phyloP scores from a whole-genome alignment of 2,888 invertebrate genomes.

The Meloe dianella region DNA sequence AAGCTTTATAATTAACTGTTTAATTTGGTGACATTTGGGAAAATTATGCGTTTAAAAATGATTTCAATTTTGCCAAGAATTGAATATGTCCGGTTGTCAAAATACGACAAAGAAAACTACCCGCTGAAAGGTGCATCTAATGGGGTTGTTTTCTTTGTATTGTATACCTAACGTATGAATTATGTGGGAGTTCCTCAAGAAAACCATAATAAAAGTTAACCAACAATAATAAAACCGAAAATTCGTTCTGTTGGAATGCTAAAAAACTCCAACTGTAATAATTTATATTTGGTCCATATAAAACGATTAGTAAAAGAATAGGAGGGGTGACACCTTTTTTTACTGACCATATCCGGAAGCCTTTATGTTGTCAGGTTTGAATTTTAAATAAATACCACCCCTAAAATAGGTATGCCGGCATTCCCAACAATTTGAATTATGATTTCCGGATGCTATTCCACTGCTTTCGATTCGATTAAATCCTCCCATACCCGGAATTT shows the following conservation, averaged over 20 bases:
- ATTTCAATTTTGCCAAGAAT: slow-evolving; percentile 6
- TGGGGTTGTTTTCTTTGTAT: slow-evolving; percentile 1
- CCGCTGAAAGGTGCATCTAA: slow-evolving; percentile 4
- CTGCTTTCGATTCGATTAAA: background rate
- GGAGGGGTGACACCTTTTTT: background rate
- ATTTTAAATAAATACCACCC: background rate
- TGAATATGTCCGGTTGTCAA: slow-evolving; percentile 4
- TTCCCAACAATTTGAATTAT: background rate
- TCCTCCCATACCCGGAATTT: background rate
- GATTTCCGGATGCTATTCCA: background rate
- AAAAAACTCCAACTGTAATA: background rate
- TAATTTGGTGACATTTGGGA: background rate
- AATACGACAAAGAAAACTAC: slow-evolving; percentile 3
- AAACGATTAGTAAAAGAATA: background rate
- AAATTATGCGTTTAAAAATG: slow-evolving; percentile 10
- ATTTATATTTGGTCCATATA: slow-evolving; percentile 3
- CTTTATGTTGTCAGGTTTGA: background rate
- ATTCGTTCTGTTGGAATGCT: slow-evolving; percentile 12
- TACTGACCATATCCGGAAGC: background rate
- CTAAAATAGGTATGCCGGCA: background rate
- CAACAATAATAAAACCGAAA: slow-evolving; percentile 38
- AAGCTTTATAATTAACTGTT: background rate
- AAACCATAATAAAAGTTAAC: slow-evolving; percentile 14
- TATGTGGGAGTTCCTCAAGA: slow-evolving; percentile 33
- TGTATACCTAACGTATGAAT: slow-evolving; percentile 19